Base-by-base conservation (phyloP, 2,113 vertebrate species). In the Rattus rattus region DNA sequence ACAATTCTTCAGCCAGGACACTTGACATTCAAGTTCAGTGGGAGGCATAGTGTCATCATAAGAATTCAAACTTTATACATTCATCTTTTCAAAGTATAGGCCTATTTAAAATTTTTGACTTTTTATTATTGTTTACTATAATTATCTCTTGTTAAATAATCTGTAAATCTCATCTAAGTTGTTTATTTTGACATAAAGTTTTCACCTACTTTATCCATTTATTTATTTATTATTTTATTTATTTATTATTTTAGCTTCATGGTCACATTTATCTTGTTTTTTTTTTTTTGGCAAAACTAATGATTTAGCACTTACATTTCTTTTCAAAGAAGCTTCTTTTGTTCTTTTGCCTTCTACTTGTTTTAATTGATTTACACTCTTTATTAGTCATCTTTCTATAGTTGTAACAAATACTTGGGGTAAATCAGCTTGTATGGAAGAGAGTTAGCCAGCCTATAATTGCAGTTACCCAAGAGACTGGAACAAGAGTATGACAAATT, bases 251-350 rank as follows among this genome's bases (percentile, higher is more conserved):
- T 56, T 56, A 80, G 6, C 83, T 49, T 59, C 73, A 81, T 16
- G 26, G 17, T 81, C 39, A 54, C n/a, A 7, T 76, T 75, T 19
- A 47, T 81, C 61, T 47, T 10, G 61, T 73, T 90, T 13, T 86
- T 24, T 73, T 90, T 13, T 86, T 24, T 73, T 65, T 11, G 61
- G 17, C 67, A 33, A 85, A 86, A 3, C 12, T 73, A 77, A 69
- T 47, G 30, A 89, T 30, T 94, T 77, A 88, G 30, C 52, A 59
- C 52, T 69, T 93, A 76, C 36, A 65, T 89, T 89, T 92, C n/a
- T 83, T 85, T 69, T 86, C 54, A 94, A 33, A 80, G 72, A 85
- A 92, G 10, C 9, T 91, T 0, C 39, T 75, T 81, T 88, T 73
- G 77, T 24, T 91, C 24, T 63, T 56, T 83, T 67, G 4, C n/a